Conservation (phyloP, 2,888 invertebrate genomes). For the Oasisia sp. region DNA sequence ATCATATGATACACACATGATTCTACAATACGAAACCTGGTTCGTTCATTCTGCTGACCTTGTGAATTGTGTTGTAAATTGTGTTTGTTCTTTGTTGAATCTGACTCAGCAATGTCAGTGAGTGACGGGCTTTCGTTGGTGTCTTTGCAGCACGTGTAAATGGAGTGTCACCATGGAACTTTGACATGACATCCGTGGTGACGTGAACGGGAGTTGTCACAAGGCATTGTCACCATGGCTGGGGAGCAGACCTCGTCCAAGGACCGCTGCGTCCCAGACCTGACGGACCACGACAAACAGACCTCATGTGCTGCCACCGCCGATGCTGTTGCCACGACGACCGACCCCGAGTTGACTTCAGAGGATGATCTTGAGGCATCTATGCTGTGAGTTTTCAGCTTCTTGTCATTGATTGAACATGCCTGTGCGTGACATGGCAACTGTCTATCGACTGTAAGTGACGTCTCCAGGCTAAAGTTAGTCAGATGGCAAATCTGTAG, state of each 20-base stretch:
- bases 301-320: neutral
- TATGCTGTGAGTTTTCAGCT: conserved; percentile 20
- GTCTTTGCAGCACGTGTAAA: neutral
- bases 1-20: neutral
- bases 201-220: neutral
- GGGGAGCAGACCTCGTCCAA: conserved; percentile 20
- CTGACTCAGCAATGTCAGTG: neutral
- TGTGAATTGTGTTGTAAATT: neutral
- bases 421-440: neutral
- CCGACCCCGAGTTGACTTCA: neutral
- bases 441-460: neutral
- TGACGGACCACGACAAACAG: conserved; percentile 21
- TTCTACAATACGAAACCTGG: conserved; percentile 19
- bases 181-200: conserved; percentile 17
- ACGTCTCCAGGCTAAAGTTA: neutral
- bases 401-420: neutral
- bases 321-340: conserved; percentile 19
- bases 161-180: conserved; percentile 18
- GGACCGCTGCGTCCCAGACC: conserved; percentile 19
- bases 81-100: neutral
- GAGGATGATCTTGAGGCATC: conserved; percentile 25
- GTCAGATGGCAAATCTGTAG: neutral
- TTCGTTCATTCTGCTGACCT: neutral
- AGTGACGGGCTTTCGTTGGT: neutral
- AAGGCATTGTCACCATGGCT: neutral